Conservation (phyloP, 2,113 vertebrate species). For the Albula glossodonta region DNA sequence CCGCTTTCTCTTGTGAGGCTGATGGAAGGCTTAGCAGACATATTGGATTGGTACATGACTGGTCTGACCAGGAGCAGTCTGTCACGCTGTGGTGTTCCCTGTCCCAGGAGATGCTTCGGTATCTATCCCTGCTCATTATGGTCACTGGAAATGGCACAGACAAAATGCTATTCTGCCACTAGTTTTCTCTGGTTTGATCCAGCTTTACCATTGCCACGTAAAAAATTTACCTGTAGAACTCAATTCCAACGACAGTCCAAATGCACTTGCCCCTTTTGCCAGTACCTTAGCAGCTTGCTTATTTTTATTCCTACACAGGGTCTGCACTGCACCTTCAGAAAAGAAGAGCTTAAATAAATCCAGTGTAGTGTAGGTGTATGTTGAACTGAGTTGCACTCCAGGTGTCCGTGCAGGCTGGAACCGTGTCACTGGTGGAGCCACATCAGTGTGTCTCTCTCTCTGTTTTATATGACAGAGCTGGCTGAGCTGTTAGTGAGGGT, state of each 20-base stretch:
- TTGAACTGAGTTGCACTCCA: too few relatives aligned
- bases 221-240: constrained; percentile 7
- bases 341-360: not conserved
- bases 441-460: not conserved
- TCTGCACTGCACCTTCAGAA: not conserved
- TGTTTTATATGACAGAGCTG: not conserved
- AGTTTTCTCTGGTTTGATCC: not conserved
- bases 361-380: too few relatives aligned
- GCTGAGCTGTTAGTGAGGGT: not conserved
- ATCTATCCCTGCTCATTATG: not conserved
- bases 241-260: not conserved
- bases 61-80: not conserved
- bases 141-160: not conserved
- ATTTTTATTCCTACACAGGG: constrained; percentile 20
- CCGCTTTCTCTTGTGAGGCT: not conserved
- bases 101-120: not conserved
- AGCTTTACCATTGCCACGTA: constrained; percentile 3
- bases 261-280: not conserved
- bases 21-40: not conserved
- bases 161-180: constrained; percentile 11
- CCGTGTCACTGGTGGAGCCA: not conserved
- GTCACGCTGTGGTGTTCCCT: not conserved
- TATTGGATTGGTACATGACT: too few relatives aligned
- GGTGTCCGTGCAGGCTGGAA: not conserved
- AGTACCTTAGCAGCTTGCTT: constrained; percentile 2